These are phyloP conservation scores for Drosophila maculinotata DNA, from an alignment of 2,888 invertebrate genomes.

Conservation along the genomic window DNA sequence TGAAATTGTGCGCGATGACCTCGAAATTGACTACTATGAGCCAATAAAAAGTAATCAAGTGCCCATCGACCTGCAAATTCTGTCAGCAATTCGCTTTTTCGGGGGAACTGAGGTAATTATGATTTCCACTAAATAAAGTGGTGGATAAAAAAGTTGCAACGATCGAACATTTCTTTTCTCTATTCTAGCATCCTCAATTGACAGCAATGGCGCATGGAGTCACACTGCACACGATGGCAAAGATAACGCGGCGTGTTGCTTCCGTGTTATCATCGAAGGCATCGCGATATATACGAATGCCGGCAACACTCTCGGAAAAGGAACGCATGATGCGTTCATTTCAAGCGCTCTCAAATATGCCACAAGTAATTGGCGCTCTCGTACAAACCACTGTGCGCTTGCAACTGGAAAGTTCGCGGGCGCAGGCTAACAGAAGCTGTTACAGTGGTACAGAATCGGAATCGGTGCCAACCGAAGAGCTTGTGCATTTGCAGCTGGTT, in stretches of 20 bases:
- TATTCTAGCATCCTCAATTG: constrained; percentile 70
- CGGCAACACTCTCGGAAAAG: constrained; percentile 80
- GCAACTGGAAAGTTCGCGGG: constrained; percentile 44
- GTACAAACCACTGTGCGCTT: constrained; percentile 63
- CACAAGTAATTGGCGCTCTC: constrained; percentile 79
- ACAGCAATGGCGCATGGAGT: constrained; percentile 75
- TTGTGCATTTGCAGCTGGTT: constrained; percentile 72
- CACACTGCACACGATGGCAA: constrained; percentile 68
- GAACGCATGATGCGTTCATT: constrained; percentile 78
- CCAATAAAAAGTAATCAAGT: constrained; percentile 72
- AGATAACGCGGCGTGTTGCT: constrained; percentile 78
- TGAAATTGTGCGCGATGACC: constrained; percentile 79
- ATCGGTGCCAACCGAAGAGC: constrained; percentile 39
- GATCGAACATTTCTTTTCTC: too few species aligned
- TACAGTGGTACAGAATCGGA: constrained; percentile 12
- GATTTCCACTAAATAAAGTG: too few species aligned
- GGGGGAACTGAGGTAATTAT: constrained; percentile 76
- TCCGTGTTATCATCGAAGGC: constrained; percentile 77
- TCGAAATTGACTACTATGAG: constrained; percentile 67
- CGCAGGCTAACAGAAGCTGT: constrained; percentile 10
- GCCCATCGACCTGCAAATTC: constrained; percentile 77
- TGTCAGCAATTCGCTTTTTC: constrained; percentile 76
- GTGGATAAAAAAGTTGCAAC: too few species aligned
- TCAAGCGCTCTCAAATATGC: constrained; percentile 75
- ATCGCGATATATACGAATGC: constrained; percentile 81